Evolutionary conservation across 2,888 invertebrate genomes (phyloP), one percentile per base, ranked within the genome.

Genomic region (Dicranocentrus wangi): DNA sequence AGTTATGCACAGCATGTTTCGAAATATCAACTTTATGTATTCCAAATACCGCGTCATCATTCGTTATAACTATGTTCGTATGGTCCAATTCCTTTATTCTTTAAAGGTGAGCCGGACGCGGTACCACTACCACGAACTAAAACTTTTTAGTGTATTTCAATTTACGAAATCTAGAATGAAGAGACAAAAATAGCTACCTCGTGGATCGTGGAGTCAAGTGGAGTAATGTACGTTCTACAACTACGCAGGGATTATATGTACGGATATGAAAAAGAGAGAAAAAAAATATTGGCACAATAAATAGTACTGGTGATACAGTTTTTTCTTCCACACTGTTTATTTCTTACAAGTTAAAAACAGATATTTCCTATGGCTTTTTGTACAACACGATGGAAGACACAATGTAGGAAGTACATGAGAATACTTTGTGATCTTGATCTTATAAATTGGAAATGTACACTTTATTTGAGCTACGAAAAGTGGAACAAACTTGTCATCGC

Each of bases 221-320:
- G 27, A 15, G 17, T 32, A 61, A 32, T 13, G 8, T 32, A 3
- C 3, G 39, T 39, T 5, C 39, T 39, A 39, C 39, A 39, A 39
- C 39, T n/a, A n/a, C n/a, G n/a, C n/a, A 55, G 47, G 47, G 47
- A 15, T 32, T 32, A 7, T 3, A 32, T 32, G 10, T 32, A 32
- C 3, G 10, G 32, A 10, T 32, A 32, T 3, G 47, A 47, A 69
- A 25, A 65, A 10, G 23, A 55, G 25, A 13, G 61, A 8, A 51
- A 69, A 75, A 68, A 69, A 61, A 51, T 53, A 21, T 78, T 78
- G 77, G 77, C 77, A 78, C 70, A 63, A 78, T 77, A 58, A 69
- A 47, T 21, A 43, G 27, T 51, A 63, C 63, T 39, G 28, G 28
- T 63, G 63, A 63, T 63, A 63, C 21, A 63, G 42, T 63, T 63